Evolutionary conservation across 2,797 vertebrate genomes (phyloP).

Genomic region (Enteromius unitaeniatus): DNA sequence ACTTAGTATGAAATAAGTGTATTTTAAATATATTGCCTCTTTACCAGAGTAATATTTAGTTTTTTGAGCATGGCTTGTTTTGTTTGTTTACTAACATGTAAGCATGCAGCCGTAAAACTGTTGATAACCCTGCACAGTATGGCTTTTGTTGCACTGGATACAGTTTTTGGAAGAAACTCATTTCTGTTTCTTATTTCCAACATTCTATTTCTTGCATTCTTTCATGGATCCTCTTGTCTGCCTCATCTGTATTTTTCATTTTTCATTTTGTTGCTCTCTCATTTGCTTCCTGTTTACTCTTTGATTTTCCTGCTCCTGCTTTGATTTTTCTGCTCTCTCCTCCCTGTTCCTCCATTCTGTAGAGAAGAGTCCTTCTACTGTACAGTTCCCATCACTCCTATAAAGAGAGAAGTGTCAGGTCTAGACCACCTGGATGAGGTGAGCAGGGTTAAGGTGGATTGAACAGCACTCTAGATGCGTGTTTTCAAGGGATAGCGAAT

Average conservation of each 20-base stretch:
- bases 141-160: constrained; percentile 7
- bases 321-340: constrained; percentile 54
- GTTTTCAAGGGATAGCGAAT: background rate
- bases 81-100: constrained; percentile 32
- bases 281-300: constrained; percentile 48
- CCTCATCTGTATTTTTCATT: constrained; percentile 27
- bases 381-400: constrained; percentile 92
- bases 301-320: constrained; percentile 58
- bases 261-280: constrained; percentile 15
- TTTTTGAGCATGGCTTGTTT: constrained; percentile 37
- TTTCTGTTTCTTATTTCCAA: constrained; percentile 3
- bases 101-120: constrained; percentile 2
- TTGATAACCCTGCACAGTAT: constrained; percentile 33
- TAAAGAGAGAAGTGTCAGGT: constrained; percentile 89
- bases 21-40: background rate
- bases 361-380: constrained; percentile 93
- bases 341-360: constrained; percentile 68
- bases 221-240: constrained; percentile 27
- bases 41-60: constrained; percentile 4
- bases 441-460: constrained; percentile 75
- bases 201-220: constrained; percentile 21
- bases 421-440: constrained; percentile 89
- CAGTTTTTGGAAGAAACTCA: background rate
- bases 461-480: background rate
- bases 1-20: background rate